Base-by-base conservation (phyloP, 2,888 invertebrate species). In the Cataglyphis altisquamis region DNA sequence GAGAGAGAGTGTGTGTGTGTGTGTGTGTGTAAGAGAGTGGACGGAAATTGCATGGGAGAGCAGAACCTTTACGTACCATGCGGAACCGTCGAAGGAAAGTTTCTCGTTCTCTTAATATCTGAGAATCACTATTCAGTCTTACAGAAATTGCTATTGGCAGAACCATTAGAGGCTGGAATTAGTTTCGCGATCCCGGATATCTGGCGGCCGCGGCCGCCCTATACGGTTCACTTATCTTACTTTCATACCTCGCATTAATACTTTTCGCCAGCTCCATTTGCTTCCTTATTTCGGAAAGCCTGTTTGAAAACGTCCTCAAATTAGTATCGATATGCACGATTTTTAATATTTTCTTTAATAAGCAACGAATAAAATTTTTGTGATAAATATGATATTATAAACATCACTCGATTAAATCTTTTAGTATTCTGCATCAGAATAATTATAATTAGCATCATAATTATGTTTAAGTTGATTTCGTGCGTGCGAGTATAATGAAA, bases 91-190 rank as follows among this genome's bases (percentile, higher is more conserved):
- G 57, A 68, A 70, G 60, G 73, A 85, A 75, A 78, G 74, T 82
- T 82, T 70, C 77, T 57, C 78, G 66, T 52, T 72, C 68, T 78
- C 73, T 78, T 64, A 78, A 83, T 77, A 77, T 72, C 75, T 77
- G 81, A 80, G 73, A 86, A 87, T 87, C 88, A 87, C 90, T 89
- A 90, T 92, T 92, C 91, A 89, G 89, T 86, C 89, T 90, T 88
- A 86, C 84, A 89, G 90, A 91, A 92, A 93, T 92, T 92, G 91
- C 90, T 92, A 92, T 92, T 92, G 93, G 91, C 92, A 92, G 92
- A 92, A 89, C 92, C 91, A 92, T 93, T 93, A 93, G 89, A 88
- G 88, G 85, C 86, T 90, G 88, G 88, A 92, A 92, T 92, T 92
- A 92, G 92, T 92, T 92, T 92, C 89, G 86, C 87, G 87, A 90